Base-by-base conservation (phyloP, 1,140 invertebrate genomes). In the Calycopis cecrops region DNA sequence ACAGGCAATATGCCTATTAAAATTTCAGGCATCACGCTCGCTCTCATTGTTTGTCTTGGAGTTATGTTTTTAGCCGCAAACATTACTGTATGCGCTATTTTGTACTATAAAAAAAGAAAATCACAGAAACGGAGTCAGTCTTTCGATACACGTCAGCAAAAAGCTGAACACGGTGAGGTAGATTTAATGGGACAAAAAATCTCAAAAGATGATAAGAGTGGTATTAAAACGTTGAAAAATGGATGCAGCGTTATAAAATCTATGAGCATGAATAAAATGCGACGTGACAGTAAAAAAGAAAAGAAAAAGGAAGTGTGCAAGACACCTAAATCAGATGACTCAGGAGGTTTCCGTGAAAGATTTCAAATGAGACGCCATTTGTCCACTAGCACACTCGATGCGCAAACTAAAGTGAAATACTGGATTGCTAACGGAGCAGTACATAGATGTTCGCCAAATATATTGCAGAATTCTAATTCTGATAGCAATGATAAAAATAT, bases 1-100 rank as follows among this genome's bases (percentile, higher is more conserved):
- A 65, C 60, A 48, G 28, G 52, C 38, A 73, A 62, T 48, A 65
- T 76, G 44, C 63, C 79, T n/a, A 67, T 84, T 10, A 81, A 86
- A 75, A 87, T 78, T 28, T 82, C 89, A 1, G 87, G 89, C 60
- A 77, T 88, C 4, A 91, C 92, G 1, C 83, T 94, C 44, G 92
- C 91, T 50, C 88, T 97, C 44, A 90, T 96, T 42, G 92, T 97
- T 10, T 92, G 93, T 0, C 90, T 97, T 17, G 94, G 93, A 12
- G 89, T 94, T 35, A 84, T 93, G 17, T 94, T 98, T 71, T 85
- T 98, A 1, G 82, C 95, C n/a, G 85, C 97, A 10, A 98, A 98
- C 78, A 76, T 97, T 1, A 90, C 92, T 33, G 90, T 93, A 8
- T 95, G 95, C 65, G 88, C 91, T 4, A 91, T 92, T 38, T 88